A percentile compares a stretch with the other conserved stretches of the same genome.
Conservation (phyloP, 2,797 vertebrate genomes). For the Megalops cyprinoides region DNA sequence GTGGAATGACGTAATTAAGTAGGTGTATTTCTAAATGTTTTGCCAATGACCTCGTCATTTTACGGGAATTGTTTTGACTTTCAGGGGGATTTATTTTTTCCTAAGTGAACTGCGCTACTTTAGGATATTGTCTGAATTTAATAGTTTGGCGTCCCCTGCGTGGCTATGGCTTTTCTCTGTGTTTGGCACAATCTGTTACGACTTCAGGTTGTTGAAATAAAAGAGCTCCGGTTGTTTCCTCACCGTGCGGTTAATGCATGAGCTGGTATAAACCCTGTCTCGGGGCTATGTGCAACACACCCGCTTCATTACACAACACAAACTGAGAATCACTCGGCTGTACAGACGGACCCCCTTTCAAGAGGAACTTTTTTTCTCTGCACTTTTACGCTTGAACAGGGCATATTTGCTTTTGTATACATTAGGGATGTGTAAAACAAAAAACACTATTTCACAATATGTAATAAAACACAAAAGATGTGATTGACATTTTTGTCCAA, state of each 20-base stretch:
- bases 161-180: not conserved
- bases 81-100: not conserved
- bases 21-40: not conserved
- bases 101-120: not conserved
- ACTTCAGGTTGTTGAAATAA: constrained; percentile 4
- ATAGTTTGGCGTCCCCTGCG: not conserved
- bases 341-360: not conserved
- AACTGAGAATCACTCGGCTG: not conserved
- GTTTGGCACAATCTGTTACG: constrained; percentile 3
- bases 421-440: too few species aligned
- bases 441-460: too few species aligned
- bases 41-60: not conserved
- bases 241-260: constrained; percentile 6
- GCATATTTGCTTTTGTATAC: not conserved
- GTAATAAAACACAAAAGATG: too few species aligned
- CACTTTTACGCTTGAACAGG: not conserved
- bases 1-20: not conserved
- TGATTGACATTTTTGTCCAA: too few species aligned
- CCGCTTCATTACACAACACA: constrained; percentile 5
- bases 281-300: not conserved
- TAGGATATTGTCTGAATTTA: not conserved
- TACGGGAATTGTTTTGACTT: not conserved
- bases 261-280: constrained; percentile 19
- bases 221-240: constrained; percentile 9
- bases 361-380: not conserved